Conservation (phyloP, 2,797 vertebrate species). For the Pseudochirops cupreus region DNA sequence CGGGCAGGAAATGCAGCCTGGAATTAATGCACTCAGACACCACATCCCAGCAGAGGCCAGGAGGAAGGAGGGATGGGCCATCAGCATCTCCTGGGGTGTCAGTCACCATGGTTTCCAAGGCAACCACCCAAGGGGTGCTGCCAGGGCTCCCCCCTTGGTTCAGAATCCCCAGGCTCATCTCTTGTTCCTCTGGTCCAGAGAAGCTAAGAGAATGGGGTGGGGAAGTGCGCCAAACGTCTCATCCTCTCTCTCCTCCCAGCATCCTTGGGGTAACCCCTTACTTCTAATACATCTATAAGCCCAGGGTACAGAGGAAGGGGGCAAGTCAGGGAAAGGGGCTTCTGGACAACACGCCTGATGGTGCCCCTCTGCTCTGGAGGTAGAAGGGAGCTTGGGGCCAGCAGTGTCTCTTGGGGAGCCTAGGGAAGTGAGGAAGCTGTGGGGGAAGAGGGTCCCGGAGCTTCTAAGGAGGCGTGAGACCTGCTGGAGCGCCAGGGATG, state of each 20-base stretch:
- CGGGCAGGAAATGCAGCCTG: too few relatives aligned
- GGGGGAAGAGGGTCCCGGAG: background rate
- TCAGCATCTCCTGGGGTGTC: background rate
- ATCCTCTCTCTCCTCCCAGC: background rate
- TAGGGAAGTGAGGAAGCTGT: background rate
- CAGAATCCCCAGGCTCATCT: background rate
- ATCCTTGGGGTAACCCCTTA: background rate
- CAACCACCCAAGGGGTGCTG: too few relatives aligned
- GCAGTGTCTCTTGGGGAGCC: background rate
- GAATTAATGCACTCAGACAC: background rate
- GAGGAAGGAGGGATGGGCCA: background rate
- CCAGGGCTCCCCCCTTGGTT: too few relatives aligned
- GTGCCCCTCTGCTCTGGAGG: rapidly evolving
- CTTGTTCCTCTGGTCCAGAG: background rate
- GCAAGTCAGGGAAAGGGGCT: background rate
- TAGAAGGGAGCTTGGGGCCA: background rate
- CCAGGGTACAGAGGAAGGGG: too few relatives aligned
- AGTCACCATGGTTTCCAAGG: background rate
- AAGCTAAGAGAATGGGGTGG: background rate
- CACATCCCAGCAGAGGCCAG: background rate
- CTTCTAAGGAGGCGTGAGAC: background rate
- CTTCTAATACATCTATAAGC: background rate
- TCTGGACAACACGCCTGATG: background rate
- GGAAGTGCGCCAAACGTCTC: background rate
- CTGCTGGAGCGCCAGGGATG: background rate